Base-by-base conservation (phyloP, 2,113 vertebrate species). In the Porphyrio hochstetteri region DNA sequence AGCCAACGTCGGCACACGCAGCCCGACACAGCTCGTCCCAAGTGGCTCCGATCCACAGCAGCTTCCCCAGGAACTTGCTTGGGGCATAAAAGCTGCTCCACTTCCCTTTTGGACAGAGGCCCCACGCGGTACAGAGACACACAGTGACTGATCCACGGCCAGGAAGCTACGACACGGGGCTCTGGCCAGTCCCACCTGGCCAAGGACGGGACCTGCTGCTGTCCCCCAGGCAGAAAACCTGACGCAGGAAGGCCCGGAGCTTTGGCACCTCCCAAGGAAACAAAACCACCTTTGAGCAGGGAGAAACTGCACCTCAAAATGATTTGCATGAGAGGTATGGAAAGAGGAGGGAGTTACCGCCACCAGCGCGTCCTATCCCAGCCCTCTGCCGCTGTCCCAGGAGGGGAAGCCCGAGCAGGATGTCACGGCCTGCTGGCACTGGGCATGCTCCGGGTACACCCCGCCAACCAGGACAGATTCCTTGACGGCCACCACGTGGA, bases 101-200 rank as follows among this genome's bases (percentile, higher is more conserved):
- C 59, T 46, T 46, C 20, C 40, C 63, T 8, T 8, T 21, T 25
- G 56, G 31, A 46, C 42, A 4, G 2, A 61, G 86, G 20, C 55
- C 55, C 56, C 42, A 8, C 1, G 55, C 55, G 57, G 25, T 57
- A 16, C 0, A 4, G 70, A 1, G 8, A 75, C n/a, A 36, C 0
- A 0, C 29, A 40, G 74, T 1, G 0, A 57, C 0, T 5, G 33
- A 46, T 16, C 55, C 3, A 1, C 0, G 2, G n/a, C 74, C 23
- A 31, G 76, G 33, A 50, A 88, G 36, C 52, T 64, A 10, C 42
- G 2, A 0, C 1, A 1, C 9, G 13, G 35, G 46, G 27, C 29
- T 79, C 18, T 1, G 5, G 86, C 31, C 38, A 8, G 42, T 23
- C 61, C 35, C 36, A 53, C 19, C 15, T 0, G 0, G 46, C 31